These are phyloP conservation scores for Sturnira hondurensis DNA, from an alignment of 2,113 vertebrate genomes.

Conservation along the genomic window DNA sequence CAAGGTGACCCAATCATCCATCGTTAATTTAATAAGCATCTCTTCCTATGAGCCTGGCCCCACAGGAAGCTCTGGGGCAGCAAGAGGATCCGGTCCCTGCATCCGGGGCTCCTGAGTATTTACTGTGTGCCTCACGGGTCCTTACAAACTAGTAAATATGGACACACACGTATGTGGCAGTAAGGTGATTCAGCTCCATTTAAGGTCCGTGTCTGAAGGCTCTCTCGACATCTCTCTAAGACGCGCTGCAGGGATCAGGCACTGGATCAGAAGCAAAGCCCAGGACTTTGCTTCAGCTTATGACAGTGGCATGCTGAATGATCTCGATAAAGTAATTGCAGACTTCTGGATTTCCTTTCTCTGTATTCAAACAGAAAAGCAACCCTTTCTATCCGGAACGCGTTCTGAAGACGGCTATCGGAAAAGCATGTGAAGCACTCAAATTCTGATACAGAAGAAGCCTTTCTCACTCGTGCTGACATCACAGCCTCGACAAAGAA, in stretches of 20 bases:
- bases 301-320: not conserved
- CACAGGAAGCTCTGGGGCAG: not conserved
- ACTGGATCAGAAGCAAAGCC: not conserved
- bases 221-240: not conserved
- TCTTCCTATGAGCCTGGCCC: not conserved
- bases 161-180: not conserved
- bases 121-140: not conserved
- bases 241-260: not conserved
- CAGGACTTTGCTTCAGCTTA: not conserved
- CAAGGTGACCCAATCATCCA: not conserved
- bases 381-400: not conserved
- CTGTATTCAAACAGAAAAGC: slow-evolving; percentile 8
- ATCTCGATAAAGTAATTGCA: not conserved
- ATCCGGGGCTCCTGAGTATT: not conserved
- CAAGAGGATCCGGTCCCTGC: not conserved
- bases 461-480: not conserved
- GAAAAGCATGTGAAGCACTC: not conserved
- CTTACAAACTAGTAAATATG: not conserved
- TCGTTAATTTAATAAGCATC: not conserved
- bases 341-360: not conserved
- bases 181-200: not conserved
- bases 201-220: not conserved
- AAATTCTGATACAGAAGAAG: not conserved
- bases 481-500: not conserved
- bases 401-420: not conserved